These are phyloP conservation scores for Hexactinellida sp. DNA, from an alignment of 37 sponge, comb jelly and placozoan genomes.

Conservation along the genomic window DNA sequence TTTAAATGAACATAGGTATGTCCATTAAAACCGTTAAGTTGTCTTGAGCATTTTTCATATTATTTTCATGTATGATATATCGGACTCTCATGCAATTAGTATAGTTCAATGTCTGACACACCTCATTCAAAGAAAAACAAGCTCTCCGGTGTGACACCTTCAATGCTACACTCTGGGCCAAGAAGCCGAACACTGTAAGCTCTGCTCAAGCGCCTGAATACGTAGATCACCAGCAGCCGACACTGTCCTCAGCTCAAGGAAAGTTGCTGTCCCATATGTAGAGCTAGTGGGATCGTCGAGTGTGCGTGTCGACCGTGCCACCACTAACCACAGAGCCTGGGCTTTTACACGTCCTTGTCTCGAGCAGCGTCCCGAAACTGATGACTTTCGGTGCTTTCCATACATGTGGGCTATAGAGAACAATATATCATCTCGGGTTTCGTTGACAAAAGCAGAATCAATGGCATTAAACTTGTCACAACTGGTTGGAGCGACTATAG, in stretches of 20 bases:
- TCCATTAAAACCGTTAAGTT: background rate
- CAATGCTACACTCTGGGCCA: conserved; percentile 4
- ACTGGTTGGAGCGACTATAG: conserved; percentile 14
- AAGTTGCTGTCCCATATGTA: background rate
- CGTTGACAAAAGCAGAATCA: conserved; percentile 12
- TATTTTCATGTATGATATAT: background rate
- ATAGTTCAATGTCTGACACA: background rate
- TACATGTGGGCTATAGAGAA: conserved; percentile 13
- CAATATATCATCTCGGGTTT: background rate
- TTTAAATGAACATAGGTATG: background rate
- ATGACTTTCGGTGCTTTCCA: conserved; percentile 3
- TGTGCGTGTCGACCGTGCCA: background rate
- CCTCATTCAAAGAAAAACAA: conserved; percentile 15
- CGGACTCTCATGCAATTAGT: background rate
- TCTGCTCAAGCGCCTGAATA: background rate
- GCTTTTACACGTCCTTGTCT: background rate
- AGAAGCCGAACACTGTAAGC: background rate
- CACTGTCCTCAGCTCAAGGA: conserved; percentile 15
- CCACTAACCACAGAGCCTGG: conserved; percentile 13
- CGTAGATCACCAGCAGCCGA: background rate
- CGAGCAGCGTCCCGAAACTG: background rate
- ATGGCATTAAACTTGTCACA: conserved; percentile 10
- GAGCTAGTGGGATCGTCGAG: background rate
- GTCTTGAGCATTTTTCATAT: background rate
- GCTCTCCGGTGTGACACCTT: conserved; percentile 15